Base-by-base conservation (phyloP, 2,888 invertebrate species). In the Anthophora plumipes region DNA sequence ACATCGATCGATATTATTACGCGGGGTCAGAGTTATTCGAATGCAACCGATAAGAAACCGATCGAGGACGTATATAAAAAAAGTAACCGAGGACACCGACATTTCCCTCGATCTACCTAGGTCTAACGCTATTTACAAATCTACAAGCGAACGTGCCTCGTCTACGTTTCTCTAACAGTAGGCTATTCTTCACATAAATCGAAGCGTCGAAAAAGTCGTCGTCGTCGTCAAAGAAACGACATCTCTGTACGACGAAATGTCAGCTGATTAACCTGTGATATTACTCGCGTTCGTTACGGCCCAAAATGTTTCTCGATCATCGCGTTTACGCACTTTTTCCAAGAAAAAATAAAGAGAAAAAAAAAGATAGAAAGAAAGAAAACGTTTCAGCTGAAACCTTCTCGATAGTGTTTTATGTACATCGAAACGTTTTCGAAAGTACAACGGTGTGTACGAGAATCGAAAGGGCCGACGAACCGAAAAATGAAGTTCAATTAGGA, bases 131-230 rank as follows among this genome's bases (percentile, higher is more conserved):
- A 84, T 88, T 82, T 87, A 89, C 86, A 88, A 89, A 87, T 90
- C 88, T 89, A 89, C 86, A 88, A 86, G 86, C 86, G 81, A 86
- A 83, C 78, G 84, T 86, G 81, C 83, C 84, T 66, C 64, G 25
- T 74, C 80, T 82, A 82, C 70, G 69, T 61, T 50, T 55, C 8
- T 68, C 80, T 71, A 75, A 25, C 52, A 43, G 41, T 77, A 82
- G 64, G 67, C 75, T 74, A 68, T 43, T 67, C 48, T 43, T 60
- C 67, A 57, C 57, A 76, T 64, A 78, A n/a, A 84, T 85, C 80
- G 82, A 86, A 85, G 79, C 76, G 67, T 75, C 69, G 41, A 69
- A 61, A 63, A 61, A 60, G 39, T 59, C 17, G 31, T n/a, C 48
- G 39, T 67, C 57, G 52, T n/a, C n/a, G n/a, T n/a, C n/a, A 31